A percentile compares a stretch with the other conserved stretches of the same genome.
These are phyloP conservation scores for Cladorhizidae sp. DNA, from an alignment of 37 sponge, comb jelly and placozoan genomes.

Conservation along the genomic window DNA sequence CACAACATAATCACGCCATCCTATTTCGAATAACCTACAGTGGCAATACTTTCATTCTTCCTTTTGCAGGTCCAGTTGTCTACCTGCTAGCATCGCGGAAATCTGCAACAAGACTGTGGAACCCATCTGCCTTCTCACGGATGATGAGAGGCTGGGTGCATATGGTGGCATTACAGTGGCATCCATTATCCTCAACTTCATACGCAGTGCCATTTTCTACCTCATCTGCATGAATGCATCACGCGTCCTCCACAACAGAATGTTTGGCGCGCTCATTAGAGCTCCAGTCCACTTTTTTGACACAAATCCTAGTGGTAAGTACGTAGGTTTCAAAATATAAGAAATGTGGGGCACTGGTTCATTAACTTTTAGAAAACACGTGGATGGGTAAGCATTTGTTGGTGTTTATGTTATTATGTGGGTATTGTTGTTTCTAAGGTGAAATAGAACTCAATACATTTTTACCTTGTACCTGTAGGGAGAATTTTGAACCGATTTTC, in stretches of 20 bases:
- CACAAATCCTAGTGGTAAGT: conserved; percentile 79
- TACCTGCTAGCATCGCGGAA: background rate
- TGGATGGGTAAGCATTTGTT: too few species aligned
- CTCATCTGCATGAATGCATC: conserved; percentile 56
- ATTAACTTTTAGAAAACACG: too few species aligned
- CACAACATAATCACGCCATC: too few species aligned
- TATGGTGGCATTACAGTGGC: conserved; percentile 33
- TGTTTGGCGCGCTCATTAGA: conserved; percentile 63
- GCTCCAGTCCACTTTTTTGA: conserved; percentile 81
- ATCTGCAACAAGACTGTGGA: background rate
- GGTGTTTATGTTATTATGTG: too few species aligned
- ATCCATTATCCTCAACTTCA: conserved; percentile 30
- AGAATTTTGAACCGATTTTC: conserved; percentile 81
- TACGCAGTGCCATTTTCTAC: conserved; percentile 30
- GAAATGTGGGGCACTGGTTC: too few species aligned
- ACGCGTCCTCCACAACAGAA: conserved; percentile 61
- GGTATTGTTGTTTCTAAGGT: too few species aligned
- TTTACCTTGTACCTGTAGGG: background rate
- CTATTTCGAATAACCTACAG: too few species aligned
- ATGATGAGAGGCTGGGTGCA: conserved; percentile 29
- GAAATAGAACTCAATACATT: background rate
- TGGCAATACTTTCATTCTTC: too few species aligned
- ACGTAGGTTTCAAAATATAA: too few species aligned
- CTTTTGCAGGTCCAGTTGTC: conserved; percentile 11
- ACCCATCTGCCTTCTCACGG: background rate